phyloP scores from a whole-genome alignment of 2,888 invertebrate genomes.

The Eupeodes latifasciatus region DNA sequence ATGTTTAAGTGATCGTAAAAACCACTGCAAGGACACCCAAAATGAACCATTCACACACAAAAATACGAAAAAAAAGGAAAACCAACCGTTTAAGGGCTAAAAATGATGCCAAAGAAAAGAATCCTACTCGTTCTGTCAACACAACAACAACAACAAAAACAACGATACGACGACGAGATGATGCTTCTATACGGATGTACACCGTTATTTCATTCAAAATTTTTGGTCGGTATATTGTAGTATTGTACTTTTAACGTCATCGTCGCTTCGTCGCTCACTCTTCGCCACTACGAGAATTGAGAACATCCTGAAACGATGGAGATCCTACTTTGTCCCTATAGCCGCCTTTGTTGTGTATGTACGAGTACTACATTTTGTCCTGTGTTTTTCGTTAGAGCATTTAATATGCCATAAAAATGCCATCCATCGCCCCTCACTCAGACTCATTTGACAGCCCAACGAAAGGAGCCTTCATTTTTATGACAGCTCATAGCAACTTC shows the following conservation, averaged over 20 bases:
- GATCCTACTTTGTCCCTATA: not conserved
- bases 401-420: slow-evolving; percentile 72
- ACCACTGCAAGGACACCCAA: slow-evolving; percentile 49
- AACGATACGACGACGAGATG: not conserved
- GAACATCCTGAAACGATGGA: not conserved
- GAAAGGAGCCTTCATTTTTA: slow-evolving; percentile 35
- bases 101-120: slow-evolving; percentile 48
- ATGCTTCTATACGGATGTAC: slow-evolving; percentile 25
- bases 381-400: slow-evolving; percentile 44
- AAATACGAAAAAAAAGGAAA: slow-evolving; percentile 36
- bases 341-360: slow-evolving; percentile 2
- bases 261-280: not conserved
- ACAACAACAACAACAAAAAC: slow-evolving; percentile 7
- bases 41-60: slow-evolving; percentile 7
- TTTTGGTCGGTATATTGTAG: slow-evolving; percentile 46
- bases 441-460: slow-evolving; percentile 2
- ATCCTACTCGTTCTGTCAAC: slow-evolving; percentile 44
- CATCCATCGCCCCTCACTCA: slow-evolving; percentile 41
- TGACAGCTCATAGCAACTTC: slow-evolving; percentile 32
- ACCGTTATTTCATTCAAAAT: slow-evolving; percentile 53
- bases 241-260: slow-evolving; percentile 56
- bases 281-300: not conserved
- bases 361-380: not conserved
- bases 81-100: slow-evolving; percentile 57
- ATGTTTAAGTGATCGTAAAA: slow-evolving; percentile 75